Evolutionary conservation across 2,888 invertebrate species (phyloP).

Genomic region (Platycnemis pennipes): DNA sequence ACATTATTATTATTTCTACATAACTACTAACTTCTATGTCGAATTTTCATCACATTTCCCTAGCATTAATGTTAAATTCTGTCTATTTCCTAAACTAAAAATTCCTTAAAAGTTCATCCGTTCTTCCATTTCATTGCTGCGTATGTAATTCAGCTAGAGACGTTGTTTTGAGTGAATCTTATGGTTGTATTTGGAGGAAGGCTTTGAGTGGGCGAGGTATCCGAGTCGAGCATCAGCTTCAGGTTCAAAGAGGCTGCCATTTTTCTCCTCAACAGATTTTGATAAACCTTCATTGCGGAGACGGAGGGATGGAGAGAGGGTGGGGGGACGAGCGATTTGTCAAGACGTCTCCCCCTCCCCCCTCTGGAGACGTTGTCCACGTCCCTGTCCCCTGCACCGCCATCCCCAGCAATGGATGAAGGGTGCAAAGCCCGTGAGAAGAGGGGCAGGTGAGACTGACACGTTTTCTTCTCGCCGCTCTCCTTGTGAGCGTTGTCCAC

Average conservation of each 20-base stretch:
- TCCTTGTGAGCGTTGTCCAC: not conserved
- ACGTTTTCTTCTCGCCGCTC: not conserved
- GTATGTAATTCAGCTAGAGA: no score
- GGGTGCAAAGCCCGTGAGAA: not conserved
- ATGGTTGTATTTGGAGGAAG: no score
- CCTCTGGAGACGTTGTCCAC: not conserved
- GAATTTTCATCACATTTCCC: no score
- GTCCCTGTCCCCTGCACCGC: not conserved
- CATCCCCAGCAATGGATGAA: not conserved
- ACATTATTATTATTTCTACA: no score
- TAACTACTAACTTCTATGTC: no score
- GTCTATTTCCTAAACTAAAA: no score
- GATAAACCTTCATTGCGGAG: not conserved
- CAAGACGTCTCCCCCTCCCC: not conserved
- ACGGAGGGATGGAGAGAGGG: not conserved
- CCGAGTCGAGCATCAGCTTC: not conserved
- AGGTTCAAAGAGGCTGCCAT: not conserved
- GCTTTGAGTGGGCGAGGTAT: not conserved
- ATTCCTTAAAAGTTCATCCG: no score
- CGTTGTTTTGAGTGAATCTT: no score
- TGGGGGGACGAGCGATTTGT: not conserved
- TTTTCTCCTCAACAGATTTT: not conserved
- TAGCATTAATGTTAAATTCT: no score
- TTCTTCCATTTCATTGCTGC: no score
- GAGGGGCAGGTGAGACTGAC: not conserved